Evolutionary conservation across 2,888 invertebrate genomes (phyloP).

Genomic region (Synanthedon andrenaeformis): DNA sequence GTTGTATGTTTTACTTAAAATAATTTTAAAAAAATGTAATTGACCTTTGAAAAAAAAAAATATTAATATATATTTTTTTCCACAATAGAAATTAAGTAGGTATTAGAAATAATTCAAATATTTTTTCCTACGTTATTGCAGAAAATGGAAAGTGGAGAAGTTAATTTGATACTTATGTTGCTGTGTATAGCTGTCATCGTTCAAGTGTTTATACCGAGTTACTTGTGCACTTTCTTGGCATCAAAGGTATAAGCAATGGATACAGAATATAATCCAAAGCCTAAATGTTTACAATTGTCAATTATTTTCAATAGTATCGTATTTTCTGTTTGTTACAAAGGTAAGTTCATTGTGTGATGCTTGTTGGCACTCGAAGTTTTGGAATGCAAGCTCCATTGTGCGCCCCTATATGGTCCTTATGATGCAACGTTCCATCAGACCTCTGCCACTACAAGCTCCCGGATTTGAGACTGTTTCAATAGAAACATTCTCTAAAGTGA

Average conservation of each 20-base stretch:
- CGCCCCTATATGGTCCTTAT: constrained; percentile 42
- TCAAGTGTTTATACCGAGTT: constrained; percentile 23
- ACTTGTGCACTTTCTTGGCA: constrained; percentile 22
- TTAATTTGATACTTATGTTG: constrained; percentile 21
- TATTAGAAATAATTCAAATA: no score
- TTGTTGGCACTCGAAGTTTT: constrained; percentile 39
- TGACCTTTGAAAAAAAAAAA: no score
- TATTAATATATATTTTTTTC: no score
- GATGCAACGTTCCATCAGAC: constrained; percentile 38
- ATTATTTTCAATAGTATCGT: background rate
- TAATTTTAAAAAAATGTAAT: no score
- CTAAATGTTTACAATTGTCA: background rate
- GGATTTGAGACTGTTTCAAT: constrained; percentile 44
- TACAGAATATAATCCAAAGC: background rate
- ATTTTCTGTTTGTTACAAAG: constrained; percentile 11
- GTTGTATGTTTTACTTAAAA: no score
- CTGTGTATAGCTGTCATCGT: constrained; percentile 16
- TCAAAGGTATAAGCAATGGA: constrained; percentile 17
- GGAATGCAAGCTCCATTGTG: constrained; percentile 34
- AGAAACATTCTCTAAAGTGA: constrained; percentile 44
- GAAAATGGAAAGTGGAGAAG: constrained; percentile 25
- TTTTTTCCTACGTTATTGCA: constrained; percentile 9
- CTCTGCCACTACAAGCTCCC: constrained; percentile 30
- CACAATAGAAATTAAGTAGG: no score
- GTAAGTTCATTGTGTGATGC: constrained; percentile 31